These are phyloP conservation scores for Xanthia icteritia DNA, from an alignment of 2,888 invertebrate species.

Conservation along the genomic window DNA sequence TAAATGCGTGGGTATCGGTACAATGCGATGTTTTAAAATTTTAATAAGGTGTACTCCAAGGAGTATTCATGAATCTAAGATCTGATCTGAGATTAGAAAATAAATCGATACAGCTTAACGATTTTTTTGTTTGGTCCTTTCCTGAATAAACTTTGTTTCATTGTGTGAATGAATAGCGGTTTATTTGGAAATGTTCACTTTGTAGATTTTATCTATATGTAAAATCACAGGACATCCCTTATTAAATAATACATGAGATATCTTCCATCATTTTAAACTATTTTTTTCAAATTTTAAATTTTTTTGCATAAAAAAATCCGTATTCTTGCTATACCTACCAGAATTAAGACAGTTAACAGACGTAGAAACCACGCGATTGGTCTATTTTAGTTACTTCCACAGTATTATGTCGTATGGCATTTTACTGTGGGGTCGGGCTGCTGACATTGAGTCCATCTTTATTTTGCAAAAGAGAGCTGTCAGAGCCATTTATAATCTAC, in stretches of 20 bases:
- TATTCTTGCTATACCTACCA: too few relatives aligned
- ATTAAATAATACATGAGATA: not conserved
- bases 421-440: too few relatives aligned
- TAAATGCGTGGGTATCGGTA: conserved; percentile 63
- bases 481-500: too few relatives aligned
- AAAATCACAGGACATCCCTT: not conserved
- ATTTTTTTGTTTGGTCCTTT: conserved; percentile 9
- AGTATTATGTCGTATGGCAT: too few relatives aligned
- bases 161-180: conserved; percentile 16
- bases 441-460: too few relatives aligned
- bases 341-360: too few relatives aligned
- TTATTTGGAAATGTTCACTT: conserved; percentile 6
- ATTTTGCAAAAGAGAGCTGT: too few relatives aligned
- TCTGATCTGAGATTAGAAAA: conserved; percentile 50
- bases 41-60: conserved; percentile 49
- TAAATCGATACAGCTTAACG: conserved; percentile 46
- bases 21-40: conserved; percentile 59
- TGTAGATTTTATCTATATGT: not conserved
- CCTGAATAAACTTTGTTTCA: conserved; percentile 18
- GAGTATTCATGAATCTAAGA: conserved; percentile 44
- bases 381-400: too few relatives aligned
- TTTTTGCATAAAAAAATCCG: too few relatives aligned
- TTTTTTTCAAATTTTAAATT: too few relatives aligned
- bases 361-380: too few relatives aligned
- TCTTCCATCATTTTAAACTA: too few relatives aligned